Evolutionary conservation across 2,888 invertebrate genomes (phyloP), one percentile per base, ranked within the genome.

Genomic region (Synergus gifuensis): DNA sequence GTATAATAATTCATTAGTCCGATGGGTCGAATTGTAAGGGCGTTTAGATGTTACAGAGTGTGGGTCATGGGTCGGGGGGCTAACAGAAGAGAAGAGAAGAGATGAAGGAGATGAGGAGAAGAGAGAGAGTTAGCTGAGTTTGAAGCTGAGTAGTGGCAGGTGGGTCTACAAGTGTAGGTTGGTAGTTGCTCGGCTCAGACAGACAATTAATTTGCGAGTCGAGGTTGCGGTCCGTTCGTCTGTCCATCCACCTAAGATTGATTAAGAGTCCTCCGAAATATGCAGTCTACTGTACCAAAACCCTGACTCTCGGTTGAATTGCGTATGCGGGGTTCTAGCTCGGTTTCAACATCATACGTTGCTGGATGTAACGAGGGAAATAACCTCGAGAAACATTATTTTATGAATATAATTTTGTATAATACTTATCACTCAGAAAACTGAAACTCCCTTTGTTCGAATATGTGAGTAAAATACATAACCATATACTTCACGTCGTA

Each of bases 1-100:
- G 87, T 85, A 88, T 88, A 86, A 88, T 88, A 88, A 88, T 88
- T 88, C 88, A 88, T 88, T 88, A 88, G 88, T 85, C 83, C 84
- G 87, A 85, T 85, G 86, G 85, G 79, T 82, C 80, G 82, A 87
- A 87, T 88, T 84, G 86, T 78, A 60, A 85, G 83, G 86, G 83
- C 84, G 83, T 82, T 60, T 60, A 60, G 76, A 78, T 69, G 44
- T 36, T 69, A 16, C 28, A 14, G 54, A n/a, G 46, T 46, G 44
- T 28, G 28, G 28, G 28, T 28, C 28, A 28, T 67, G 46, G 78
- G 77, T 73, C 66, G 22, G 22, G 44, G 42, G 67, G 64, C 60
- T 66, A 36, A 63, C 67, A 73, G 28, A 77, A 67, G 67, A 58
- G 79, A 78, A 18, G 78, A 63, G 62, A 40, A 44, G 40, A 76